Evolutionary conservation across 2,888 invertebrate genomes (phyloP), one percentile per base, ranked within the genome.

Genomic region (Spisula solida): DNA sequence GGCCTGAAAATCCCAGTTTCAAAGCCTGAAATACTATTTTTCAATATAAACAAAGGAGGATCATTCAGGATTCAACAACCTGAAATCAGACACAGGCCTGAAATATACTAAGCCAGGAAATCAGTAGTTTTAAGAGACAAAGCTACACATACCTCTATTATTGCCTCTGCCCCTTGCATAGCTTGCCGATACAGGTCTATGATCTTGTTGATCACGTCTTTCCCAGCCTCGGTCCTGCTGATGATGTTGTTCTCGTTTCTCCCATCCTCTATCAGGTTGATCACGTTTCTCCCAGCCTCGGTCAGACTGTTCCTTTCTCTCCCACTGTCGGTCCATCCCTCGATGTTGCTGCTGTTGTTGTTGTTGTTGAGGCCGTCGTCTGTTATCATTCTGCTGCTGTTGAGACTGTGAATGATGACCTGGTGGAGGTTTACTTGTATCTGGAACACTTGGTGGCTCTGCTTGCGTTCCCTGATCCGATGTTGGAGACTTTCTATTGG

Each of bases 381-480:
- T 56, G 16, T 81, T 70, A 48, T 91, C 82, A 20, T 83, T 83
- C 55, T 88, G 90, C 79, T 91, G 92, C 48, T 89, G 90, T 60
- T 91, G 90, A 81, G 86, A 87, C 75, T 85, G 89, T 18, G 88
- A 88, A 86, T 92, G 92, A 84, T 93, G 92, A 70, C 86, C 78
- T 48, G 91, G 91, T 16, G 92, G 92, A 18, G 92, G 92, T 82
- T 90, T 91, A 80, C 89, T 91, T 1, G 90, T 92, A 66, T 91
- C 91, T 31, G 92, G 89, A 25, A 93, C 93, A 85, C 93, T 89
- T 12, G 92, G 89, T 80, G 93, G 92, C 48, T 91, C 90, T 31
- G 90, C 98, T 97, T 98, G 98, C 80, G 98, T 98, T 92, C 98
- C 98, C 97, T 98, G 98, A 96, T 99, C 99, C 93, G 98, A 97